Evolutionary conservation across 1,140 invertebrate species (phyloP), one percentile per base, ranked within the genome.

Genomic region (Phortica variegata): DNA sequence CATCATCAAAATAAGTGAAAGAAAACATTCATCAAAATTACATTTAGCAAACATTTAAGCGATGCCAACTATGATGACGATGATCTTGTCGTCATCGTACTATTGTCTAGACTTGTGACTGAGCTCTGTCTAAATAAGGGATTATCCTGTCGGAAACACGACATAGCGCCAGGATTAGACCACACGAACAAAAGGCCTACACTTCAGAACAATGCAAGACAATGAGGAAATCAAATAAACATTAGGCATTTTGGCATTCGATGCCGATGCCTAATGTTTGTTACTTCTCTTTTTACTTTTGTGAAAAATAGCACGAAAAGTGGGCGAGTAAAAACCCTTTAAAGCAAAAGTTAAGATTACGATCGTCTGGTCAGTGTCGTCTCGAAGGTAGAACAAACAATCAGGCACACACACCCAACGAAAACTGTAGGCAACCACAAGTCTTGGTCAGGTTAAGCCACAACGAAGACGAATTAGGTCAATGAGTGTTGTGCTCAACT

Each of bases 61-160:
- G 56, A 70, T 65, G 52, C 65, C 53, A 45, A 45, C 19, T n/a
- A n/a, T n/a, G n/a, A n/a, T n/a, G n/a, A 10, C 23, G 10, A 26
- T 26, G 23, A 26, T 26, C 23, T n/a, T n/a, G n/a, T n/a, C 52
- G 60, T 31, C 52, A 46, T 49, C 53, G 46, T 34, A 37, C 54
- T 54, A 60, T 72, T 72, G 69, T 72, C 69, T 72, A 72, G 69
- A 68, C 69, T 62, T 69, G 68, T 72, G 54, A 72, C 61, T 65
- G 65, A 70, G 61, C 55, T 43, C 26, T 21, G 63, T 60, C 61
- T 62, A 72, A 72, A 72, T 62, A 56, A 54, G 32, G 55, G 69
- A 72, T 72, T 62, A 72, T 72, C 68, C 69, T 47, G 43, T 31
- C 44, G 44, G 43, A 47, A 47, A 23, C 5, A 26, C 36, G 36